Percentiles rank a stretch among this genome's conserved stretches.
These are phyloP conservation scores for Parazoanthus swiftii DNA, from an alignment of 92 coral and sea anemone species.

Conservation along the genomic window DNA sequence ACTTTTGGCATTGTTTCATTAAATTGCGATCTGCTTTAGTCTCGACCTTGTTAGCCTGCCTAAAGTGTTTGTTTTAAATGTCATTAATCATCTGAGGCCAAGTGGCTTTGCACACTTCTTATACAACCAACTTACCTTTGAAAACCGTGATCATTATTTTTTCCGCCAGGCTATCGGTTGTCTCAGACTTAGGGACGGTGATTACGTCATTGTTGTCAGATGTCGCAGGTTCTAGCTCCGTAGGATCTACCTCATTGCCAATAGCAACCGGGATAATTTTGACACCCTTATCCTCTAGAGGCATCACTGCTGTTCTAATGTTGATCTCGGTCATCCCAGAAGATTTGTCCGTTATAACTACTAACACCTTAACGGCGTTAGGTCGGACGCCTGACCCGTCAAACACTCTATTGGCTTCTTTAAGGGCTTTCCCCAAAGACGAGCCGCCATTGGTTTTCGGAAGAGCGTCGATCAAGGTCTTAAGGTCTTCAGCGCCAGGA, in stretches of 20 bases:
- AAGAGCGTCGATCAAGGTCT: slow-evolving; percentile 23
- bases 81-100: too few relatives aligned
- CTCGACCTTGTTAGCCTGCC: too few relatives aligned
- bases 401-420: slow-evolving; percentile 14
- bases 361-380: slow-evolving; percentile 59
- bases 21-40: too few relatives aligned
- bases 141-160: slow-evolving; percentile 59
- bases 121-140: slow-evolving; percentile 46
- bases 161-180: slow-evolving; percentile 46
- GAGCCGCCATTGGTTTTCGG: background rate
- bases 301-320: slow-evolving; percentile 45
- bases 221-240: slow-evolving; percentile 52
- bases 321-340: slow-evolving; percentile 54
- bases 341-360: slow-evolving; percentile 74
- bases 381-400: slow-evolving; percentile 40
- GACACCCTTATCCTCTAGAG: slow-evolving; percentile 60
- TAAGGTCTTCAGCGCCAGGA: background rate
- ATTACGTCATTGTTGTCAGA: slow-evolving; percentile 58
- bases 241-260: slow-evolving; percentile 63
- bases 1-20: too few relatives aligned
- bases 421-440: slow-evolving; percentile 24
- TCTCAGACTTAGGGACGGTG: slow-evolving; percentile 43
- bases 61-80: too few relatives aligned
- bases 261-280: slow-evolving; percentile 78
- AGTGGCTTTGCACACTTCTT: too few relatives aligned